Evolutionary conservation across 1,140 invertebrate genomes (phyloP).

Genomic region (Drosophila pruinosa): DNA sequence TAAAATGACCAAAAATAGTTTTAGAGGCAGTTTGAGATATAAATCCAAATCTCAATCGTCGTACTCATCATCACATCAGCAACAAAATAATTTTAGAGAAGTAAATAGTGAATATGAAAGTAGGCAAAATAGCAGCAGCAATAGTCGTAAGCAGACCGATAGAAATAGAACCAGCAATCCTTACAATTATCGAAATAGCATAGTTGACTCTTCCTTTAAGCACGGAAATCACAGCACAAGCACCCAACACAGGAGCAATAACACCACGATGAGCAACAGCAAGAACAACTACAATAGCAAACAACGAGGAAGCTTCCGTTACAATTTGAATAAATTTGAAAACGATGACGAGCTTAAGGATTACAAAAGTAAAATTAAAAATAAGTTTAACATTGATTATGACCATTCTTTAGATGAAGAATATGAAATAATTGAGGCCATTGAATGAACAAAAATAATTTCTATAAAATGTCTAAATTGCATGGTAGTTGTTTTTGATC

Average conservation of each 20-base stretch:
- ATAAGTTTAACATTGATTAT: conserved; percentile 82
- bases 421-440: conserved; percentile 83
- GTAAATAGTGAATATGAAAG: conserved; percentile 66
- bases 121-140: conserved; percentile 55
- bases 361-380: conserved; percentile 82
- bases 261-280: conserved; percentile 3
- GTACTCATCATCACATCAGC: conserved; percentile 73
- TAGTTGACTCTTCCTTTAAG: conserved; percentile 49
- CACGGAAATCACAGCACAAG: conserved; percentile 45
- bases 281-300: conserved; percentile 44
- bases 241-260: conserved; percentile 13
- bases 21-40: conserved; percentile 80
- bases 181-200: conserved; percentile 38
- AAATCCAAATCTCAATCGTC: conserved; percentile 64
- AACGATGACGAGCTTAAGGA: conserved; percentile 76
- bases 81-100: conserved; percentile 67
- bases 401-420: conserved; percentile 82
- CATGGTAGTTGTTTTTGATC: conserved; percentile 35
- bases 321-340: conserved; percentile 69
- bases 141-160: conserved; percentile 49
- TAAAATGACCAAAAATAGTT: conserved; percentile 82
- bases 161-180: conserved; percentile 49
- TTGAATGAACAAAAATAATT: conserved; percentile 60
- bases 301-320: conserved; percentile 40
- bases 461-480: background rate